Base-by-base conservation (phyloP, 2,888 invertebrate genomes). In the Caenorhabditis drosophilae region DNA sequence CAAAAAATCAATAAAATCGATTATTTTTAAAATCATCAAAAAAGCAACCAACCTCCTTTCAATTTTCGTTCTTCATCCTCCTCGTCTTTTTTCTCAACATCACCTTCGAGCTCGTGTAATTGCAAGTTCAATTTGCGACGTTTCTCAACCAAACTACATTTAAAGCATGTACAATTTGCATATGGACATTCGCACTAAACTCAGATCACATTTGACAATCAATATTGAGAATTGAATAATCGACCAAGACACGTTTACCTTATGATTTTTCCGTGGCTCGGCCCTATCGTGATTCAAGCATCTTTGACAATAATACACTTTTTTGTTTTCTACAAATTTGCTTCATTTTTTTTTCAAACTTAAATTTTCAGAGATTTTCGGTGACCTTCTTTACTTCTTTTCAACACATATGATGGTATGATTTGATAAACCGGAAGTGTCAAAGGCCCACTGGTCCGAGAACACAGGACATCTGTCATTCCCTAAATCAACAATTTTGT, bases 251-350 rank as follows among this genome's bases (percentile, higher is more conserved):
- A 23, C 16, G 16, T 40, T n/a, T 36, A 68, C 70, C 59, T 80
- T 80, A 60, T 80, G 80, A 49, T 81, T 81, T 59, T 81, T 81
- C 1, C 81, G 66, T 18, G 78, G 79, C 47, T 72, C 74, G 3
- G 67, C 49, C 36, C 50, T 47, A 16, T 75, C 75, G 59, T 81
- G 81, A 66, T 81, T 81, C 36, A 81, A 66, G 51, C 81, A 81
- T 50, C 80, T 55, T 58, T 81, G 81, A 60, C 81, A 81, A 53
- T 76, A 78, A 51, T 81, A 81, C 7, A 79, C 74, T 36, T 79
- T 77, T 61, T 80, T 79, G 36, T 48, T 49, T 35, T 67, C 71
- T 62, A 50, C 34, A 60, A 57, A 9, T 7, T 31, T 16, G 6
- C 4, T 2, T 23, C 22, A 42, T 23, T n/a, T 36, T 36, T 12